phyloP scores from a whole-genome alignment of 1,140 invertebrate genomes.

The Cydia splendana region DNA sequence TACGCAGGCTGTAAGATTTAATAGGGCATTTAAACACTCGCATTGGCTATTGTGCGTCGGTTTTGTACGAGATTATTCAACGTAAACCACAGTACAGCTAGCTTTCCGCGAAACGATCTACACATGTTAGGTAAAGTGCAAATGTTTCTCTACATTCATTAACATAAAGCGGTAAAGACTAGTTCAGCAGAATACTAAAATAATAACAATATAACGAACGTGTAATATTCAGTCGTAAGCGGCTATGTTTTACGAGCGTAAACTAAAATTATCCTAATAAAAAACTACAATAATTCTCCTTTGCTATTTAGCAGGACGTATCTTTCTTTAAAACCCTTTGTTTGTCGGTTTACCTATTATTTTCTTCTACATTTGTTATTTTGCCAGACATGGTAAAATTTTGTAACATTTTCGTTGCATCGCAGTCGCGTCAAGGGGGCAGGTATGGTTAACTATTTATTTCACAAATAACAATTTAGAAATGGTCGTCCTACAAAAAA shows the following conservation, averaged over 20 bases:
- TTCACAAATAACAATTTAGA: too few relatives aligned
- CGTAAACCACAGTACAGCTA: slow-evolving; percentile 63
- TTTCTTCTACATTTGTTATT: not conserved
- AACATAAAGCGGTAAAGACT: slow-evolving; percentile 44
- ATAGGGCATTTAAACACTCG: slow-evolving; percentile 79
- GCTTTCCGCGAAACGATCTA: slow-evolving; percentile 60
- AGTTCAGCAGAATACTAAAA: slow-evolving; percentile 24
- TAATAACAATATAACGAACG: slow-evolving; percentile 6
- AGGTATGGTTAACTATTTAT: too few relatives aligned
- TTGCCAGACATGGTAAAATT: too few relatives aligned
- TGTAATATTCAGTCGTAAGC: not conserved
- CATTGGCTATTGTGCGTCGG: slow-evolving; percentile 76
- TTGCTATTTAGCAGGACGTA: not conserved
- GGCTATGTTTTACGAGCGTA: not conserved
- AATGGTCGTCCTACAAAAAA: too few relatives aligned
- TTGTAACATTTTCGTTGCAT: too few relatives aligned
- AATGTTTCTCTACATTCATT: slow-evolving; percentile 48
- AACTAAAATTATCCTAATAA: not conserved
- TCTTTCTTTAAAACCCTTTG: not conserved
- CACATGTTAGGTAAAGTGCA: slow-evolving; percentile 60
- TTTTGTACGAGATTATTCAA: slow-evolving; percentile 76
- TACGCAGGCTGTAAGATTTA: slow-evolving; percentile 77
- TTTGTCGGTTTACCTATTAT: not conserved
- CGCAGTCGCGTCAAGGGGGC: too few relatives aligned
- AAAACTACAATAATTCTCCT: not conserved